Evolutionary conservation across 2,888 invertebrate genomes (phyloP).

Genomic region (Ceratothoa steindachneri): DNA sequence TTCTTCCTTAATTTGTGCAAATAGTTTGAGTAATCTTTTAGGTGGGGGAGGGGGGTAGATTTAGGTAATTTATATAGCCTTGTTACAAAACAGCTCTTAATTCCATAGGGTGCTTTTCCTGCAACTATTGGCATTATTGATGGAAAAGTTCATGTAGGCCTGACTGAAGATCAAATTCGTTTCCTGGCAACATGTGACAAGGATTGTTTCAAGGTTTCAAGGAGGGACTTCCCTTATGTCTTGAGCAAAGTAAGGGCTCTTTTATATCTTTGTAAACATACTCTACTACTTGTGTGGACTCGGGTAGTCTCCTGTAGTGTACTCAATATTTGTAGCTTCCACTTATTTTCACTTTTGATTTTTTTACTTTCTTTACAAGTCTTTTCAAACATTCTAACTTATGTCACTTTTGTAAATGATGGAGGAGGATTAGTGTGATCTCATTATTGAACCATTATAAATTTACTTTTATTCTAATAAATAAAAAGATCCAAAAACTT

Average conservation of each 20-base stretch:
- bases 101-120: constrained; percentile 70
- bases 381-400: too few species aligned
- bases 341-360: background rate
- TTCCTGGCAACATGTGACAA: constrained; percentile 61
- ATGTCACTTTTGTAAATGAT: too few species aligned
- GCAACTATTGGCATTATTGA: constrained; percentile 86
- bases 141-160: constrained; percentile 77
- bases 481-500: too few species aligned
- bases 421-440: too few species aligned
- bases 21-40: too few species aligned
- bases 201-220: constrained; percentile 71
- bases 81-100: too few species aligned
- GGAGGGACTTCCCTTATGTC: constrained; percentile 76
- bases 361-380: background rate
- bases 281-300: background rate
- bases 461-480: too few species aligned
- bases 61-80: background rate
- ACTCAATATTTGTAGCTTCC: background rate
- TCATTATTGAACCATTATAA: too few species aligned
- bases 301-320: background rate
- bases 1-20: too few species aligned
- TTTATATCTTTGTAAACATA: background rate
- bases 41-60: too few species aligned
- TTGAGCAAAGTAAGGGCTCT: constrained; percentile 61
- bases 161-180: constrained; percentile 63